These are phyloP conservation scores for Nemapogon koenigi DNA, from an alignment of 2,888 invertebrate species.

Conservation along the genomic window DNA sequence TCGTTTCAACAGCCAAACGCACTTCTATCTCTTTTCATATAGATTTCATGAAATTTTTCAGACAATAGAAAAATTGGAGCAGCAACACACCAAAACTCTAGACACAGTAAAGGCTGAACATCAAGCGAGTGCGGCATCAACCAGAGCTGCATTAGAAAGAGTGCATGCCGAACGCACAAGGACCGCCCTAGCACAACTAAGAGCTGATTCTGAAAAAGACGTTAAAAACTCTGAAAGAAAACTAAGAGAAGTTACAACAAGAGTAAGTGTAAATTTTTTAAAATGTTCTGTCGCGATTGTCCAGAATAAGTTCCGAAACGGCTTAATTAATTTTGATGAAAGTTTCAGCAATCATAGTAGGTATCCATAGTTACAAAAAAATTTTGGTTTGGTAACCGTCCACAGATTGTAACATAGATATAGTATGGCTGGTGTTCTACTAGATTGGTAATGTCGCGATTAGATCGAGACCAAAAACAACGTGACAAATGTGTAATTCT, in stretches of 20 bases:
- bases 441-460: no score
- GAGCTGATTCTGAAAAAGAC: constrained; percentile 37
- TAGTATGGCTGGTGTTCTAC: not conserved
- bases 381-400: no score
- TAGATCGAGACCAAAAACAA: no score
- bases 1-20: no score
- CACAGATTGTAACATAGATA: not conserved
- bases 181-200: constrained; percentile 35
- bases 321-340: no score
- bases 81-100: constrained; percentile 31
- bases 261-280: constrained; percentile 33
- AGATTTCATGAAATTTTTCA: no score
- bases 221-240: constrained; percentile 38
- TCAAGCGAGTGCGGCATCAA: constrained; percentile 23
- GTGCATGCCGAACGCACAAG: constrained; percentile 42
- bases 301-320: no score
- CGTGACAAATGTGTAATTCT: no score
- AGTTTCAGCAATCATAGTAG: no score
- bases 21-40: no score
- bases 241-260: constrained; percentile 37
- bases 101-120: constrained; percentile 33
- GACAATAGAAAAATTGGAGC: constrained; percentile 35
- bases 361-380: no score
- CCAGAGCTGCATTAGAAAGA: constrained; percentile 34
- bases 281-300: no score